Conservation (phyloP, 2,113 vertebrate genomes). For the Brienomyrus longianalis region DNA sequence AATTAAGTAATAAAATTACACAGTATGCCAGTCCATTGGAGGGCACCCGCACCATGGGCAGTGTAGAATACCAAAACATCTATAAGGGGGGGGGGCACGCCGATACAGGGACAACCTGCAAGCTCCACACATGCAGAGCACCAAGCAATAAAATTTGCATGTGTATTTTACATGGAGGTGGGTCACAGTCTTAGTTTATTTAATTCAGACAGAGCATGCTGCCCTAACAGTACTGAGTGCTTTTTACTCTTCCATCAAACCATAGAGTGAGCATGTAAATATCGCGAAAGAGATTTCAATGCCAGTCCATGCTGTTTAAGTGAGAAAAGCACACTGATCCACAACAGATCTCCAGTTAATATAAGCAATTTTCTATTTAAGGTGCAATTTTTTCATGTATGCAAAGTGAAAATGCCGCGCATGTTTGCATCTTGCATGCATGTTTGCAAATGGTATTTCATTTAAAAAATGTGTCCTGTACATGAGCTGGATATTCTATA, state of each 20-base stretch:
- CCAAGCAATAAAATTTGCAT: background rate
- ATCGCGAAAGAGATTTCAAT: background rate
- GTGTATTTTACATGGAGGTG: background rate
- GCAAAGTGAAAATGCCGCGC: background rate
- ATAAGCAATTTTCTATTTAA: background rate
- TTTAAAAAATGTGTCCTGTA: background rate
- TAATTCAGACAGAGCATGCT: background rate
- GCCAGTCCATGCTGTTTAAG: background rate
- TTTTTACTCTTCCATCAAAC: background rate
- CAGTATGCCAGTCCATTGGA: background rate
- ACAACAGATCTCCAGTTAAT: background rate
- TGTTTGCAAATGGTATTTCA: background rate
- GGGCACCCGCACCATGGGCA: background rate
- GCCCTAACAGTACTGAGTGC: background rate
- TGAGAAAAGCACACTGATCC: background rate
- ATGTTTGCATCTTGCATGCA: background rate
- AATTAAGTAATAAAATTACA: background rate
- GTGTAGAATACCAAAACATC: background rate
- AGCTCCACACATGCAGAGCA: background rate
- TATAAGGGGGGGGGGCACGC: background rate
- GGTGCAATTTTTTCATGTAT: background rate
- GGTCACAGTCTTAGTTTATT: background rate
- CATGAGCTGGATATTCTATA: background rate
- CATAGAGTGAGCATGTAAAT: background rate
- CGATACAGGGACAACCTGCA: background rate